A percentile compares a stretch with the other conserved stretches of the same genome.
These are phyloP conservation scores for Puffinus mauretanicus DNA, from an alignment of 2,113 vertebrate species.

Conservation along the genomic window DNA sequence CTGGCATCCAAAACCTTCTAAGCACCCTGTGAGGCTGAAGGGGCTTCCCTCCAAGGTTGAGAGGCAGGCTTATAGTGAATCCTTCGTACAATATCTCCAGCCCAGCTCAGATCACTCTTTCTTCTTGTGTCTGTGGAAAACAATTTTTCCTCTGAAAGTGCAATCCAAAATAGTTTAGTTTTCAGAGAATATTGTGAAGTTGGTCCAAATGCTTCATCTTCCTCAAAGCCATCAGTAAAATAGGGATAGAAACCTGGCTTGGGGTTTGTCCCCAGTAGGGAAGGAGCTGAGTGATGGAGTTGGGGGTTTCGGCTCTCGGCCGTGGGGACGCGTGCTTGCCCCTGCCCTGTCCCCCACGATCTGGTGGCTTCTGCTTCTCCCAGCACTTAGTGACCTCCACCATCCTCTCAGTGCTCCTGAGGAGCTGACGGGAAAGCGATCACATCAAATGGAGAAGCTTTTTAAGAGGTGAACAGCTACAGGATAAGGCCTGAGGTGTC, in stretches of 20 bases:
- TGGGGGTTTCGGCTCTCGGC: not conserved
- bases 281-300: not conserved
- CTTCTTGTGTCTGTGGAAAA: not conserved
- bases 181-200: not conserved
- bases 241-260: fast-evolving
- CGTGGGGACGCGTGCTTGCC: fast-evolving
- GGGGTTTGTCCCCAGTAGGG: fast-evolving
- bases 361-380: not conserved
- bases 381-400: not conserved
- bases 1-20: not conserved
- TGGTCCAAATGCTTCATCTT: not conserved
- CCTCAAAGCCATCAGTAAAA: not conserved
- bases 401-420: not conserved
- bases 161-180: not conserved
- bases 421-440: not conserved
- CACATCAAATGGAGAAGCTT: not conserved
- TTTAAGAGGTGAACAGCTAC: not conserved
- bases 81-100: fast-evolving
- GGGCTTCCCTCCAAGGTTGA: not conserved
- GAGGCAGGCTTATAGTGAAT: not conserved
- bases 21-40: not conserved
- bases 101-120: not conserved
- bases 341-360: fast-evolving
- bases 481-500: no score
- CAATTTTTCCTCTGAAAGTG: not conserved